Conservation (phyloP, 2,888 invertebrate species). For the Hydrotaea cyrtoneurina region DNA sequence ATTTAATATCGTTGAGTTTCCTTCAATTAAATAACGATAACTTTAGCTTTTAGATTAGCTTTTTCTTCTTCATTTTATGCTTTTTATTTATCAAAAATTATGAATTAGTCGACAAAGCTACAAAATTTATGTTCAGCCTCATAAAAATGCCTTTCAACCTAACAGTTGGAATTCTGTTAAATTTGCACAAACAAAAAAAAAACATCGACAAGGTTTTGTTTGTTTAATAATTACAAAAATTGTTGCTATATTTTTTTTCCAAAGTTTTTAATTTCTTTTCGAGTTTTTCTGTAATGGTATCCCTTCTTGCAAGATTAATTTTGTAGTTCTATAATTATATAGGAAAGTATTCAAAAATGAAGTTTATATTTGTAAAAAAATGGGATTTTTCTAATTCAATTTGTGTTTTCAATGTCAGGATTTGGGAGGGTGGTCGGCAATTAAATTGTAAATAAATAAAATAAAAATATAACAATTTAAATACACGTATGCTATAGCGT, state of each 20-base stretch:
- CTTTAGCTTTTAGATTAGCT: constrained; percentile 34
- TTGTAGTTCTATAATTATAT: constrained; percentile 12
- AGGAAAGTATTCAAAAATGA: constrained; percentile 51
- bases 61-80: neutral
- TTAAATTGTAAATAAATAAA: constrained; percentile 60
- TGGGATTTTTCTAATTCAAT: constrained; percentile 47
- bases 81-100: constrained; percentile 53
- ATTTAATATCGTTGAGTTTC: constrained; percentile 57
- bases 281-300: constrained; percentile 33
- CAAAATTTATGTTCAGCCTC: constrained; percentile 63
- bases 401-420: constrained; percentile 45
- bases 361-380: constrained; percentile 45
- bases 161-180: constrained; percentile 11
- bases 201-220: neutral
- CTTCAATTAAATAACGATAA: constrained; percentile 30
- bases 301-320: neutral
- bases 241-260: constrained; percentile 55
- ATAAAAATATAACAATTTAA: constrained; percentile 59
- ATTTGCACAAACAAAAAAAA: neutral
- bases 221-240: constrained; percentile 43
- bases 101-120: constrained; percentile 61
- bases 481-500: constrained; percentile 58
- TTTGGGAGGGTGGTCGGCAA: neutral
- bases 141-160: constrained; percentile 49
- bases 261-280: constrained; percentile 45